Conservation (phyloP, 2,113 vertebrate genomes). For the Mixornis gularis region DNA sequence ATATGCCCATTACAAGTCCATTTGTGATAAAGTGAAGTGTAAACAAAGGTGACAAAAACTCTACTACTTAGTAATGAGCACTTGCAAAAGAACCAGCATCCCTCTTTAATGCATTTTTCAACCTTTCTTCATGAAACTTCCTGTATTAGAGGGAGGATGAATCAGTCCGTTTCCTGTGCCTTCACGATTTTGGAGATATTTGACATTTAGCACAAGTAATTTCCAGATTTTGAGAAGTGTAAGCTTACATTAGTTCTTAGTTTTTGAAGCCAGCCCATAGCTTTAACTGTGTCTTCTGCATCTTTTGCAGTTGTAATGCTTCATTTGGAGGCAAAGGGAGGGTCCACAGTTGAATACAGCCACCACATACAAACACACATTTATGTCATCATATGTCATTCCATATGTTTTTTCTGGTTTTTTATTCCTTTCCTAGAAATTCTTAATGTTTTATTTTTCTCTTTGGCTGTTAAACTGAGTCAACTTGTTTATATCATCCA, state of each 20-base stretch:
- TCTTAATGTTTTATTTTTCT: neutral
- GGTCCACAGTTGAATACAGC: neutral
- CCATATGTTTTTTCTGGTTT: neutral
- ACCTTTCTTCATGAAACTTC: neutral
- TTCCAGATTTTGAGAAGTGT: neutral
- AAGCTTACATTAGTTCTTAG: neutral
- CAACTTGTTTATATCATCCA: neutral
- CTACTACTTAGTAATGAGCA: neutral
- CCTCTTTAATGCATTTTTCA: neutral
- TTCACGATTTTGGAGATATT: neutral
- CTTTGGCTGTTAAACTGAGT: neutral
- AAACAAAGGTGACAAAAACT: neutral
- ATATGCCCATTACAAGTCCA: neutral
- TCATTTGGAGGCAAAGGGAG: neutral
- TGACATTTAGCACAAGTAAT: neutral
- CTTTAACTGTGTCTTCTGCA: neutral
- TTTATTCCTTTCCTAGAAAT: neutral
- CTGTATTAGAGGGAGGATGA: neutral
- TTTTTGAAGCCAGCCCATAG: neutral
- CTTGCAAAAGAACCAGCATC: neutral
- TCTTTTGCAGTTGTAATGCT: neutral
- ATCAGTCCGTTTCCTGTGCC: neutral
- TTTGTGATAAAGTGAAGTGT: neutral
- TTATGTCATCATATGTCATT: neutral
- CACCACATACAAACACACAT: neutral